Evolutionary conservation across 2,113 vertebrate genomes (phyloP).

Genomic region (Catharus bicknelli): DNA sequence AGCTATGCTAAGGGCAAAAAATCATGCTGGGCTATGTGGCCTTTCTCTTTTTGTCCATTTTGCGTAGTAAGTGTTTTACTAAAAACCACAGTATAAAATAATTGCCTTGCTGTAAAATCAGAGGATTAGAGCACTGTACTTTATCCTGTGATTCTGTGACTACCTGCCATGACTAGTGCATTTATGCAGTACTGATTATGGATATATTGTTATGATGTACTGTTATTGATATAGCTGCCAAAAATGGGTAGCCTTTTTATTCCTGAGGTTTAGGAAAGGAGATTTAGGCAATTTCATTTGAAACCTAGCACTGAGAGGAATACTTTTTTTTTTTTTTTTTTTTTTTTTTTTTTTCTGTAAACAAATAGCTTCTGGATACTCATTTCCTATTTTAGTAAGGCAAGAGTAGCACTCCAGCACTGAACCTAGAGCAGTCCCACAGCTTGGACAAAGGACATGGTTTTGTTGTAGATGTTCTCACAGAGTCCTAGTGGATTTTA

Average conservation of each 20-base stretch:
- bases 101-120: background rate
- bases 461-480: background rate
- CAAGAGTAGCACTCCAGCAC: background rate
- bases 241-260: background rate
- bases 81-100: background rate
- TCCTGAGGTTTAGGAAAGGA: background rate
- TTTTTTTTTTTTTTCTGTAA: background rate
- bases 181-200: background rate
- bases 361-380: background rate
- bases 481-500: background rate
- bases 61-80: background rate
- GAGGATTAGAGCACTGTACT: background rate
- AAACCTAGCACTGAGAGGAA: background rate
- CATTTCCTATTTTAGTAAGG: background rate
- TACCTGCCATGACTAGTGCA: background rate
- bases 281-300: background rate
- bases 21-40: background rate
- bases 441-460: background rate
- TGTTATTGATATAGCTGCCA: background rate
- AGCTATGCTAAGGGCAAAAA: conserved; percentile 27
- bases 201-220: background rate
- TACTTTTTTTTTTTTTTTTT: background rate
- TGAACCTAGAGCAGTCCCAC: background rate
- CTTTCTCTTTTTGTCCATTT: background rate
- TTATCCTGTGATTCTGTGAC: background rate